Evolutionary conservation across 1,140 invertebrate species (phyloP).

Genomic region (Drosophila elegans): DNA sequence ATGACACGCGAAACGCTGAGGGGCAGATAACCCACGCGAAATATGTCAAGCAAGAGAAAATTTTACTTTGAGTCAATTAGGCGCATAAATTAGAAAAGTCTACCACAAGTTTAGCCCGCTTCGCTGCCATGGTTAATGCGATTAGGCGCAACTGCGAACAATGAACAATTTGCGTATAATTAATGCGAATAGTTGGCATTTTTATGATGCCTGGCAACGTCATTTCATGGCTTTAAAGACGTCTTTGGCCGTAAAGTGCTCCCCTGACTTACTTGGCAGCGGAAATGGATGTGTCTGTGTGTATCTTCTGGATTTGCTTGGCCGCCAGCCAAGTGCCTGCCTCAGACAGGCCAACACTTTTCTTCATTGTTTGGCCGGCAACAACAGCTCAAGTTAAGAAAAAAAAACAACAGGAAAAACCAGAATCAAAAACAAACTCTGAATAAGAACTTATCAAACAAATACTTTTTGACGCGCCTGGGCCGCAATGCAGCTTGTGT

Average conservation of each 20-base stretch:
- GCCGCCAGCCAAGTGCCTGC: slow-evolving; percentile 65
- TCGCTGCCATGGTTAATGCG: slow-evolving; percentile 42
- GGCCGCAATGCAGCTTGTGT: slow-evolving; percentile 75
- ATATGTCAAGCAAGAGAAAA: slow-evolving; percentile 42
- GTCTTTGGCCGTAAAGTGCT: slow-evolving; percentile 3
- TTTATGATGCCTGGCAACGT: slow-evolving; percentile 36
- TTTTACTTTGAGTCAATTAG: slow-evolving; percentile 62
- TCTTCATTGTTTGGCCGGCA: slow-evolving; percentile 58
- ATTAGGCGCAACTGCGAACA: slow-evolving; percentile 49
- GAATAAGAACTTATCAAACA: slow-evolving; percentile 60
- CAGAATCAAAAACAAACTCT: slow-evolving; percentile 43
- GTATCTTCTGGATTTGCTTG: slow-evolving; percentile 43
- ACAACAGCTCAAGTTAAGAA: slow-evolving; percentile 5
- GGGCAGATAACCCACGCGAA: slow-evolving; percentile 26
- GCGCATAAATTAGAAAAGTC: slow-evolving; percentile 69
- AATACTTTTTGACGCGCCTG: slow-evolving; percentile 74
- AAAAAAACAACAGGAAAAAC: slow-evolving; percentile 12
- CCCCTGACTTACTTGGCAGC: slow-evolving; percentile 41
- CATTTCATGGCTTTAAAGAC: slow-evolving; percentile 39
- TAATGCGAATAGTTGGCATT: slow-evolving; percentile 62
- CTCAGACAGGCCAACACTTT: slow-evolving; percentile 75
- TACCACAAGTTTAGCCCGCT: slow-evolving; percentile 39
- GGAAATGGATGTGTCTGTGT: slow-evolving; percentile 58
- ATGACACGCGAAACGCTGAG: slow-evolving; percentile 36
- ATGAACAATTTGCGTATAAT: slow-evolving; percentile 56